Base-by-base conservation (phyloP, 2,113 vertebrate genomes). In the Lagenorhynchus albirostris region DNA sequence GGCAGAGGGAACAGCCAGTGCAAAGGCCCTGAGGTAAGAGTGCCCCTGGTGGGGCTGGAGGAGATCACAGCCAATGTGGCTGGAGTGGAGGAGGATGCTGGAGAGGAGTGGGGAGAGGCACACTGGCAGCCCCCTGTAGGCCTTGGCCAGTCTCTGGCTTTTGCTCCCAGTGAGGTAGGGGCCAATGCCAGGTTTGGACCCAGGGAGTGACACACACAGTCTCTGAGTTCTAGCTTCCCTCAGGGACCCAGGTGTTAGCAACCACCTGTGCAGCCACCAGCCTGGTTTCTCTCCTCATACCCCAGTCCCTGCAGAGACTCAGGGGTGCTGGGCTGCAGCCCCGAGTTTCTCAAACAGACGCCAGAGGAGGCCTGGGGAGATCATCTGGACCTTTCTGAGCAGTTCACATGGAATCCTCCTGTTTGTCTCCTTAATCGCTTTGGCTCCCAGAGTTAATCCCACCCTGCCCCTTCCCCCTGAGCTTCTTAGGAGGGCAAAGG, bases 381-480 rank as follows among this genome's bases (percentile, higher is more conserved):
- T 91, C 65, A 33, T 80, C 50, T 62, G 74, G 53, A 33, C 58
- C 63, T 74, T 80, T 89, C 73, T 50, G 10, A 62, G 50, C 25
- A 62, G 81, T 58, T 68, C 76, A 53, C 44, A 53, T 38, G 68
- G 86, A 94, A 60, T 68, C 90, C 38, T 93, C 60, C 55, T 50
- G 44, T 76, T 83, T 77, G 70, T 86, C 86, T 88, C 60, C 47
- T 74, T 96, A 95, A 97, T 93, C 73, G n/a, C 71, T 53, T 44
- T 58, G 92, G 38, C 74, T 95, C 68, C 76, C 33, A 65, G 70
- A 65, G 85, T 89, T 97, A 96, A 98, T 96, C 91, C 63, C 65
- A 77, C 58, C 44, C 77, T 58, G 38, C 26, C 60, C 82, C 63
- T 68, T 77, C 38, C 36, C 65, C 12, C 55, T 80, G 94, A 96